These are phyloP conservation scores for Pseudolaguvia tuberculata DNA, from an alignment of 2,113 vertebrate species.

Conservation along the genomic window DNA sequence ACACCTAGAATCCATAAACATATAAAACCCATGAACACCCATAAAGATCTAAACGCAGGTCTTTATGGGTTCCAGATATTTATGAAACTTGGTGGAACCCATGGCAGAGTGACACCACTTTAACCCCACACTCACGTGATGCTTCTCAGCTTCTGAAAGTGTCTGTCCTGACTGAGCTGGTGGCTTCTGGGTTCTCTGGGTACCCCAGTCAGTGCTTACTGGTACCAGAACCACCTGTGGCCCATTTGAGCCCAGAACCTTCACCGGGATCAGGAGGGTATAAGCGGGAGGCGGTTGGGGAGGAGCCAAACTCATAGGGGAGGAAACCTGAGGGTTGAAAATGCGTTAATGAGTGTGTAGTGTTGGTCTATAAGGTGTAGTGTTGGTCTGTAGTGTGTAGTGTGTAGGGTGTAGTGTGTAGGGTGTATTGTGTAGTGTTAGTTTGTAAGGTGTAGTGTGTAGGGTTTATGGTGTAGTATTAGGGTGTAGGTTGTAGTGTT, in stretches of 20 bases:
- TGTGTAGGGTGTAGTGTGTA: too few species aligned
- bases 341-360: too few species aligned
- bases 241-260: conserved; percentile 7
- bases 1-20: not conserved
- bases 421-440: too few species aligned
- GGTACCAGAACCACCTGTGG: conserved; percentile 36
- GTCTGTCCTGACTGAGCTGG: too few species aligned
- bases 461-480: too few species aligned
- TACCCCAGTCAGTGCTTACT: not conserved
- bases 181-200: too few species aligned
- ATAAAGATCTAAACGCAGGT: not conserved
- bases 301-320: conserved; percentile 4
- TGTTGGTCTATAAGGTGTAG: too few species aligned
- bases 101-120: not conserved
- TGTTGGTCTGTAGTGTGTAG: too few species aligned
- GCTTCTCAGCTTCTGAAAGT: not conserved
- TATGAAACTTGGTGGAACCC: not conserved
- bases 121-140: not conserved
- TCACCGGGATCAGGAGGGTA: conserved; percentile 32
- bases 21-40: not conserved
- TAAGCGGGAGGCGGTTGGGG: not conserved
- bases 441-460: too few species aligned
- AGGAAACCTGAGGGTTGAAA: not conserved
- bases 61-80: not conserved
- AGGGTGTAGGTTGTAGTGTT: too few species aligned